phyloP scores from a whole-genome alignment of 2,888 invertebrate genomes.

The Platycheirus albimanus region DNA sequence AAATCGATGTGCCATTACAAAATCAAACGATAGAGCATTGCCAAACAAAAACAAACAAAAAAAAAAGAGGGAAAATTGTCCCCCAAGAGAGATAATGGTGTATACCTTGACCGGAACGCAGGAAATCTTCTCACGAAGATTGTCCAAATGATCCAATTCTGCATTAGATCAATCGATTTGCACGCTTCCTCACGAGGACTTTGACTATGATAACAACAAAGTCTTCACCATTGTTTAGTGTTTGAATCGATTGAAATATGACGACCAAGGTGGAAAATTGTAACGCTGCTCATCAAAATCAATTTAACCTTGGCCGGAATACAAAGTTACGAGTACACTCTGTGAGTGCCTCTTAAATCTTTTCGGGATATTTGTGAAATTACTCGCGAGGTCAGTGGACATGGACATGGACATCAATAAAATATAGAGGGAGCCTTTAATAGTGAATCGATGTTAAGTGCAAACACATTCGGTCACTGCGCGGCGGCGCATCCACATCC shows the following conservation, averaged over 20 bases:
- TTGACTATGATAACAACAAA: neutral
- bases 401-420: slow-evolving; percentile 73
- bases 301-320: slow-evolving; percentile 42
- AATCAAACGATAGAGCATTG: slow-evolving; percentile 12
- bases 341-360: slow-evolving; percentile 17
- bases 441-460: slow-evolving; percentile 69
- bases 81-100: slow-evolving; percentile 40
- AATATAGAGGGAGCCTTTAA: slow-evolving; percentile 67
- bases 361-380: slow-evolving; percentile 66
- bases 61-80: neutral
- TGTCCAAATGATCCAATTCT: slow-evolving; percentile 58
- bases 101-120: slow-evolving; percentile 27
- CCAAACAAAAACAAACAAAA: slow-evolving; percentile 14
- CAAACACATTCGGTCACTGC: slow-evolving; percentile 59
- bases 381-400: slow-evolving; percentile 71
- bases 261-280: slow-evolving; percentile 51
- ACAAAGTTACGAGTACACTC: neutral
- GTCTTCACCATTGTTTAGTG: neutral
- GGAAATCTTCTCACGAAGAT: slow-evolving; percentile 69
- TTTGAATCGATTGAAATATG: slow-evolving; percentile 61
- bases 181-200: slow-evolving; percentile 9
- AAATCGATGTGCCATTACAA: slow-evolving; percentile 61
- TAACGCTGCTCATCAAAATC: slow-evolving; percentile 41
- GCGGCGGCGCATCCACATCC: slow-evolving; percentile 66
- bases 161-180: slow-evolving; percentile 62